A percentile compares a stretch with the other conserved stretches of the same genome.
Evolutionary conservation across 2,888 invertebrate species (phyloP).

Genomic region (Ligdia adustata): DNA sequence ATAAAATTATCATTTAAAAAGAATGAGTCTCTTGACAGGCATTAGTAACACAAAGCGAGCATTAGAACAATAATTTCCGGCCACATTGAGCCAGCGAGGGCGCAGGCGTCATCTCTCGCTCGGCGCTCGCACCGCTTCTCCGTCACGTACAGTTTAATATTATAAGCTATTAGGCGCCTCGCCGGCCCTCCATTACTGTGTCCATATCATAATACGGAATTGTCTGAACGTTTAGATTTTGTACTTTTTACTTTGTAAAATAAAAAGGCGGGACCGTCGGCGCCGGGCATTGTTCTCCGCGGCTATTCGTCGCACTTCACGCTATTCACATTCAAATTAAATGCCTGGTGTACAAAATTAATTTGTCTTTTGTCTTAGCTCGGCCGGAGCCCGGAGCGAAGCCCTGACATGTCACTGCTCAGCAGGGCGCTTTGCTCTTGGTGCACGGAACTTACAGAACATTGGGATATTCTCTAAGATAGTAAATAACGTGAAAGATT

Average conservation of each 20-base stretch:
- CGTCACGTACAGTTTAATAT: slow-evolving; percentile 80
- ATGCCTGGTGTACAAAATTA: slow-evolving; percentile 83
- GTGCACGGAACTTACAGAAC: slow-evolving; percentile 19
- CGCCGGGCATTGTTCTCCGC: slow-evolving; percentile 81
- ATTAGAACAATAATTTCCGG: slow-evolving; percentile 30
- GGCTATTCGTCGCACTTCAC: slow-evolving; percentile 83
- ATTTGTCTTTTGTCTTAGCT: slow-evolving; percentile 84
- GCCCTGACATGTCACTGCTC: slow-evolving; percentile 73
- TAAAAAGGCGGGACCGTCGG: slow-evolving; percentile 77
- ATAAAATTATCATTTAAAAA: too few species aligned
- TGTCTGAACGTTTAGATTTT: slow-evolving; percentile 79
- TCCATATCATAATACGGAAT: slow-evolving; percentile 83
- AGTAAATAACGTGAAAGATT: slow-evolving; percentile 11
- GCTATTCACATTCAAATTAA: slow-evolving; percentile 84
- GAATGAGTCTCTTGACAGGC: too few species aligned
- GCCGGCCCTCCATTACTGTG: slow-evolving; percentile 78
- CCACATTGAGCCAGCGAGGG: slow-evolving; percentile 47
- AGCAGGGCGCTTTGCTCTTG: slow-evolving; percentile 60
- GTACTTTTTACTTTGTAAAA: slow-evolving; percentile 79
- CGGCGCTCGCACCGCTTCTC: slow-evolving; percentile 54
- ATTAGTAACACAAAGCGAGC: neutral
- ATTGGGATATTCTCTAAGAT: neutral
- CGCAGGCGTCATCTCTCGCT: too few species aligned
- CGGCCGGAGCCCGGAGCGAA: slow-evolving; percentile 50
- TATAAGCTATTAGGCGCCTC: slow-evolving; percentile 80